Evolutionary conservation across 2,113 vertebrate species (phyloP).

Genomic region (Cacatua alba): DNA sequence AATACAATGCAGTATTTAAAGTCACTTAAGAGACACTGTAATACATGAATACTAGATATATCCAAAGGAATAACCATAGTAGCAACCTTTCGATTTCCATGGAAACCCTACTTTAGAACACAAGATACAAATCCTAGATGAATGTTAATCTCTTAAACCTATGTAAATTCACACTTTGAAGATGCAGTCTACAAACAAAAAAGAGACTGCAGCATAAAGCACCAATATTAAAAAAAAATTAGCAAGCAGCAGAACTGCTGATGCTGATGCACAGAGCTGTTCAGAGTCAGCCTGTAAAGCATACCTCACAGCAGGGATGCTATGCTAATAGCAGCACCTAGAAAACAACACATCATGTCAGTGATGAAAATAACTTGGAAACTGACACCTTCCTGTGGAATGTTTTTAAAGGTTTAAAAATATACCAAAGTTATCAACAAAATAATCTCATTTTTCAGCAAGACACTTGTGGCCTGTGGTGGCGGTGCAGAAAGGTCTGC

Average conservation of each 20-base stretch:
- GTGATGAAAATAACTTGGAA: background rate
- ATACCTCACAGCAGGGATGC: background rate
- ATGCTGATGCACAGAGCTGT: background rate
- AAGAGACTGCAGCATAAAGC: background rate
- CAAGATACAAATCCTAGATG: background rate
- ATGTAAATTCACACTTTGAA: background rate
- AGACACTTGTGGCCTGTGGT: background rate
- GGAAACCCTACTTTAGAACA: slow-evolving; percentile 40
- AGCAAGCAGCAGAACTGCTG: background rate
- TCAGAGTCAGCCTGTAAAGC: background rate
- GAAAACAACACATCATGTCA: background rate
- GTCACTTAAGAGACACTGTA: slow-evolving; percentile 13
- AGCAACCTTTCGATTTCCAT: slow-evolving; percentile 56
- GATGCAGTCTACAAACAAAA: background rate
- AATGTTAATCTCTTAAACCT: slow-evolving; percentile 20
- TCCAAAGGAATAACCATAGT: slow-evolving; percentile 32
- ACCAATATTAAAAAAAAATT: background rate
- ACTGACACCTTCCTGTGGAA: background rate
- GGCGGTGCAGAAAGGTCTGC: background rate
- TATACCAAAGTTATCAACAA: background rate
- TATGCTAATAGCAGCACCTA: background rate
- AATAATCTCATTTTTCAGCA: background rate
- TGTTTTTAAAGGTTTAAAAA: background rate
- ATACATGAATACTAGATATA: slow-evolving; percentile 22
- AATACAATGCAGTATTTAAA: background rate